A percentile compares a stretch with the other conserved stretches of the same genome.
Evolutionary conservation across 2,113 vertebrate species (phyloP).

Genomic region (Acanthisitta chloris): DNA sequence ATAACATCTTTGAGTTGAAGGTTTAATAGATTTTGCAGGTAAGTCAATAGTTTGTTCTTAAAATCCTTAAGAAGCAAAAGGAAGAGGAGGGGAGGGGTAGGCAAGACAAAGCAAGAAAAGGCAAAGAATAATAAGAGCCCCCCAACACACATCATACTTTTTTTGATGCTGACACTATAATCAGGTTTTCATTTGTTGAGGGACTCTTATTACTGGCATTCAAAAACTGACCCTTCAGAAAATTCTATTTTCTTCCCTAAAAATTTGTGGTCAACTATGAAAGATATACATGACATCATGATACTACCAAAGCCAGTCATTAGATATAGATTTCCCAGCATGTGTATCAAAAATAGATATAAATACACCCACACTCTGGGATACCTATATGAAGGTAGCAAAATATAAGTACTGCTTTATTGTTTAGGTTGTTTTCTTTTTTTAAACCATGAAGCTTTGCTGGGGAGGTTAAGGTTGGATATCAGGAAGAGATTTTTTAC

Average conservation of each 20-base stretch:
- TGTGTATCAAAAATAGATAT: background rate
- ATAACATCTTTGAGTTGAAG: constrained; percentile 3
- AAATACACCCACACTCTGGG: background rate
- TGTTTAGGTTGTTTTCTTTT: background rate
- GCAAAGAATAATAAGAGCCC: background rate
- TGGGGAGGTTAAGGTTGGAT: too few species aligned
- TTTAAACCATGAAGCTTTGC: background rate
- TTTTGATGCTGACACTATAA: background rate
- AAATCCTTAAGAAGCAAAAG: background rate
- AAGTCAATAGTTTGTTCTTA: background rate
- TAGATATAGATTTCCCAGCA: background rate
- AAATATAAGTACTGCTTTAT: background rate
- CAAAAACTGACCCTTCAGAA: background rate
- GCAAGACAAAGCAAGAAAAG: background rate
- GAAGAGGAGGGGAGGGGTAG: fast-evolving
- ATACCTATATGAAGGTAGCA: background rate
- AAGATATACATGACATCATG: background rate
- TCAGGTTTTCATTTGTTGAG: background rate
- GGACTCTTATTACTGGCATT: background rate
- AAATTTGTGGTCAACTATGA: background rate
- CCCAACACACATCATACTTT: fast-evolving
- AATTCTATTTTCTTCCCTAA: background rate
- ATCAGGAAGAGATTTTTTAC: too few species aligned
- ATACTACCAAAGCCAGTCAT: background rate
- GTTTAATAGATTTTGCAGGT: background rate